phyloP scores from a whole-genome alignment of 1,140 invertebrate species.

The Ladona fulva region DNA sequence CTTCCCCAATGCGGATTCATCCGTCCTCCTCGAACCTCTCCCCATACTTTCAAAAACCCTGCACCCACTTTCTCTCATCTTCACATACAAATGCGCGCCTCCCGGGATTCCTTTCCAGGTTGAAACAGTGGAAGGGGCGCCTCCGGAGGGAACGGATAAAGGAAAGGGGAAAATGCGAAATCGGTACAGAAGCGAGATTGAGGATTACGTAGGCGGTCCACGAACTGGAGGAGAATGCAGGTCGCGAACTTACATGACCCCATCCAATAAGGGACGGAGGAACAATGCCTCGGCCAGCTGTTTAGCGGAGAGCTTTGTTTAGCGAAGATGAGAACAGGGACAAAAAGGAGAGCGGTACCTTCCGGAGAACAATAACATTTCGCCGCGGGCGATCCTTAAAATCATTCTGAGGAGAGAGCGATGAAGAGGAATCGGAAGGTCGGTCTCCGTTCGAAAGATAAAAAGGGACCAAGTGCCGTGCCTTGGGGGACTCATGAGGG shows the following conservation, averaged over 20 bases:
- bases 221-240: neutral
- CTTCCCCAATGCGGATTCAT: neutral
- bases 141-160: neutral
- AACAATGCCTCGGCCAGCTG: neutral
- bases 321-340: neutral
- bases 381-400: neutral
- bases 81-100: neutral
- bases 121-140: neutral
- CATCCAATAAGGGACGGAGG: neutral
- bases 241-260: neutral
- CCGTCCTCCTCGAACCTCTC: neutral
- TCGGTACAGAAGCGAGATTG: neutral
- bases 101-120: neutral
- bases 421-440: neutral
- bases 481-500: too few species aligned
- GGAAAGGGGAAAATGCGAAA: neutral
- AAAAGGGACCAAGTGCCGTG: too few species aligned
- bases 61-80: neutral
- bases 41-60: neutral
- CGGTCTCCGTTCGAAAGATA: too few species aligned
- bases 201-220: neutral
- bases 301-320: neutral
- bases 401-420: neutral
- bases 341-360: neutral
- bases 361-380: neutral